A percentile compares a stretch with the other conserved stretches of the same genome.
phyloP scores from a whole-genome alignment of 2,797 vertebrate species.

The Sebastes hopkinsi region DNA sequence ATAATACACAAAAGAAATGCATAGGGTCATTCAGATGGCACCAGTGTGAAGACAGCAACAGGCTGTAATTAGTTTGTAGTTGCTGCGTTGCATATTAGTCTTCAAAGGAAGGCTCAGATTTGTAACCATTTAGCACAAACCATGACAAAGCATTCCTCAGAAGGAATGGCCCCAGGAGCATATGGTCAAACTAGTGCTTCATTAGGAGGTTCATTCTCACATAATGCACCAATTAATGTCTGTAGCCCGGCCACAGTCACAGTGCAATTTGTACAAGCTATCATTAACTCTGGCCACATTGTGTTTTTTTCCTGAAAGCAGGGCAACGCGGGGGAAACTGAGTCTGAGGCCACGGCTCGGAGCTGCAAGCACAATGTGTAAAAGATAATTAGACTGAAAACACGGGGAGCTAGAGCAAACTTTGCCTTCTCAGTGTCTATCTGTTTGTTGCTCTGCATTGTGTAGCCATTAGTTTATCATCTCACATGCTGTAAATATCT shows the following conservation, averaged over 20 bases:
- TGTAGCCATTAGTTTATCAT: not conserved
- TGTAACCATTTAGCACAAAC: constrained; percentile 55
- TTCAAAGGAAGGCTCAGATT: constrained; percentile 51
- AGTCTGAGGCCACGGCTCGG: not conserved
- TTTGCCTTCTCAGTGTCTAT: not conserved
- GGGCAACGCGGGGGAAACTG: not conserved
- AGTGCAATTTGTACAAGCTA: constrained; percentile 31
- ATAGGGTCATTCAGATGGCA: constrained; percentile 13
- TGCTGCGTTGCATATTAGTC: constrained; percentile 37
- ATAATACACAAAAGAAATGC: constrained; percentile 28
- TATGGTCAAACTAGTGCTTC: constrained; percentile 50
- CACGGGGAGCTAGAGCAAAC: not conserved
- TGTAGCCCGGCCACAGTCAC: constrained; percentile 34
- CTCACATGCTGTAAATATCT: not conserved
- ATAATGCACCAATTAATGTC: constrained; percentile 65
- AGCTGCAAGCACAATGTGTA: not conserved
- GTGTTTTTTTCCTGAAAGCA: constrained; percentile 13
- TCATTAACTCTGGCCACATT: constrained; percentile 37
- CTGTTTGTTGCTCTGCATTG: not conserved
- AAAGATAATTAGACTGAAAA: not conserved
- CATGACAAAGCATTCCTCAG: constrained; percentile 53
- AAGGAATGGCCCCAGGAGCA: constrained; percentile 37
- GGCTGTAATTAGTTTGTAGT: constrained; percentile 52
- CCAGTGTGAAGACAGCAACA: not conserved
- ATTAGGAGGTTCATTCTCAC: constrained; percentile 63